phyloP scores from a whole-genome alignment of 2,888 invertebrate genomes.

The Mechanitis mazaeus region DNA sequence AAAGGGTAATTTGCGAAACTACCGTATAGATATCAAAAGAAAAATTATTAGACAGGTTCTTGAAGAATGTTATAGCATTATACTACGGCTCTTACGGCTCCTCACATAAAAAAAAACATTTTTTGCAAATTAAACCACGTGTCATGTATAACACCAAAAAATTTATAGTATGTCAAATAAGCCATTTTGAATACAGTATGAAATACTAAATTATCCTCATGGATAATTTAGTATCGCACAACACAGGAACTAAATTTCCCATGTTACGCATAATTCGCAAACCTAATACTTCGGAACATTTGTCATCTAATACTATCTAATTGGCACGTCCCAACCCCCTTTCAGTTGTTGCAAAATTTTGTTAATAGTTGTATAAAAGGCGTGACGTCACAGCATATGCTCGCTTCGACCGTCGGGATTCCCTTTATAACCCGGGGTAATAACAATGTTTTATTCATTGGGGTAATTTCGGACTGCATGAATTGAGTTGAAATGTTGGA shows the following conservation, averaged over 20 bases:
- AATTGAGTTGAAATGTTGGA: background rate
- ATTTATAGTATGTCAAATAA: too few species aligned
- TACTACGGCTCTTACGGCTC: too few species aligned
- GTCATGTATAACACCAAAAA: too few species aligned
- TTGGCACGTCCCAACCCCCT: background rate
- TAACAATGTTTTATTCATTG: slow-evolving; percentile 14
- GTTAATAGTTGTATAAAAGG: slow-evolving; percentile 6
- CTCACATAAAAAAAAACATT: too few species aligned
- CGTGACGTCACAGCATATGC: slow-evolving; percentile 1
- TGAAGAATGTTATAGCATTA: too few species aligned
- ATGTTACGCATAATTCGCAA: background rate
- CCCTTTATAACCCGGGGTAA: background rate
- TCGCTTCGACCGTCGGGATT: background rate
- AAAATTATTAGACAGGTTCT: too few species aligned
- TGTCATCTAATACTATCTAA: slow-evolving; percentile 4
- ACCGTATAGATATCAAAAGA: too few species aligned
- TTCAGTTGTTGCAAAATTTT: background rate
- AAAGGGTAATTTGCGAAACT: too few species aligned
- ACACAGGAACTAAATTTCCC: slow-evolving; percentile 1
- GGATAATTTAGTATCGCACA: background rate
- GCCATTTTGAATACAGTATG: slow-evolving; percentile 7
- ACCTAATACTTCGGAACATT: slow-evolving; percentile 1
- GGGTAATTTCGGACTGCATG: slow-evolving; percentile 9
- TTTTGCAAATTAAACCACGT: too few species aligned
- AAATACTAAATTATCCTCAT: slow-evolving; percentile 9